phyloP scores from a whole-genome alignment of 2,797 vertebrate species.

The Cyclura pinguis region DNA sequence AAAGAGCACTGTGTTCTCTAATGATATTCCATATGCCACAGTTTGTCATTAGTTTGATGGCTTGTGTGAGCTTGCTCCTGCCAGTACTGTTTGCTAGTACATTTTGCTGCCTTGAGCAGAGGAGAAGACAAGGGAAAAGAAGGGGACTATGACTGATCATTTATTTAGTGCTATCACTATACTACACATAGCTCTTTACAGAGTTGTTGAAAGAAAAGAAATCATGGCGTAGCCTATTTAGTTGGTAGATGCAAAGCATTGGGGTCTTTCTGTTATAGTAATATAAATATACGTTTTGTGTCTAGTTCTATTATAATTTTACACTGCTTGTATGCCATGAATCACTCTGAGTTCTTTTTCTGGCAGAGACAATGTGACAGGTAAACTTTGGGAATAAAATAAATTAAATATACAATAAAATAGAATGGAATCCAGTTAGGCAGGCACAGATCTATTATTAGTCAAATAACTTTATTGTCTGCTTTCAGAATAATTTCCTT shows the following conservation, averaged over 20 bases:
- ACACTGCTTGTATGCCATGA: not conserved
- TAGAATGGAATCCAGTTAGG: not conserved
- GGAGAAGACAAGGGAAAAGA: not conserved
- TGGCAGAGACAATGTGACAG: not conserved
- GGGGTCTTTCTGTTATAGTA: not conserved
- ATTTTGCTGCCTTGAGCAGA: not conserved
- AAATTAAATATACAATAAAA: not conserved
- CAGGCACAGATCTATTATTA: not conserved
- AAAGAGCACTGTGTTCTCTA: not conserved
- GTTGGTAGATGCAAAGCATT: not conserved
- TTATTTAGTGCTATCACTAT: not conserved
- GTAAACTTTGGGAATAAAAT: conserved; percentile 1
- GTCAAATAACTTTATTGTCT: not conserved
- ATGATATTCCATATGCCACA: not conserved
- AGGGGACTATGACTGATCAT: not conserved
- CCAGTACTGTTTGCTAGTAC: conserved; percentile 1
- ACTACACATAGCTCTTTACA: not conserved
- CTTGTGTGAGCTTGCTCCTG: not conserved
- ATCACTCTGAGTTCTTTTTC: not conserved
- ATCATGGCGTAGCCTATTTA: not conserved
- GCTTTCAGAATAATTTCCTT: not conserved
- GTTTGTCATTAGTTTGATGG: not conserved
- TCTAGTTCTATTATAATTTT: not conserved
- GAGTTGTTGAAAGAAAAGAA: not conserved
- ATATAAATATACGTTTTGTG: conserved; percentile 3